phyloP scores from a whole-genome alignment of 2,113 vertebrate genomes.

The Nothocercus julius region DNA sequence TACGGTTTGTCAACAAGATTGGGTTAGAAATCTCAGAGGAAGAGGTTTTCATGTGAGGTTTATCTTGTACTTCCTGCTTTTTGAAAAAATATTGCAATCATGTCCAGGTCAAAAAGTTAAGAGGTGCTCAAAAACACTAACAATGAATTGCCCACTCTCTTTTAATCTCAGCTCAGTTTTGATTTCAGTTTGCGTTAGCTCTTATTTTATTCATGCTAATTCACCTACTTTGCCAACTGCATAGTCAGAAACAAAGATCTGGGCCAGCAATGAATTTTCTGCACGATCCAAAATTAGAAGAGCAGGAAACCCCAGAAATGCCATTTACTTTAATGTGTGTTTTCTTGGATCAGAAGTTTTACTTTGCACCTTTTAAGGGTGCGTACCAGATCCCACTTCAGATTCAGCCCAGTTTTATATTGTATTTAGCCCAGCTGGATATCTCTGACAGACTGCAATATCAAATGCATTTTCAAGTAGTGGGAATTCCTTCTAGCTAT shows the following conservation, averaged over 20 bases:
- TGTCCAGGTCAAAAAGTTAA: constrained; percentile 34
- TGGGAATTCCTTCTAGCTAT: neutral
- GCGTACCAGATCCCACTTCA: neutral
- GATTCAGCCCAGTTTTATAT: neutral
- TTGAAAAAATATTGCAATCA: neutral
- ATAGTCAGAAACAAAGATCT: neutral
- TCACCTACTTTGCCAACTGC: neutral
- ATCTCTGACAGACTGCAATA: neutral
- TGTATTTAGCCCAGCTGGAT: neutral
- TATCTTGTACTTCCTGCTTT: constrained; percentile 55
- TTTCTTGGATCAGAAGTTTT: neutral
- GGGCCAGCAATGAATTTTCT: neutral
- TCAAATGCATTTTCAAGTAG: neutral
- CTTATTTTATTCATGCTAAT: neutral
- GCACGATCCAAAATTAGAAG: neutral
- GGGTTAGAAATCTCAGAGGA: constrained; percentile 36
- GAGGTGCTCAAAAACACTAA: constrained; percentile 43
- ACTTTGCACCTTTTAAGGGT: neutral
- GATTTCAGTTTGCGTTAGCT: neutral
- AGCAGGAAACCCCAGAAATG: neutral
- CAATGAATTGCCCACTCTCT: neutral
- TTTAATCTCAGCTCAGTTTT: constrained; percentile 25
- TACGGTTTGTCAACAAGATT: constrained; percentile 57
- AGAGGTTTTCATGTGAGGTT: constrained; percentile 53
- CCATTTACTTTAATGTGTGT: neutral